Evolutionary conservation across 2,113 vertebrate genomes (phyloP).

Genomic region (Acrocephalus kingi): DNA sequence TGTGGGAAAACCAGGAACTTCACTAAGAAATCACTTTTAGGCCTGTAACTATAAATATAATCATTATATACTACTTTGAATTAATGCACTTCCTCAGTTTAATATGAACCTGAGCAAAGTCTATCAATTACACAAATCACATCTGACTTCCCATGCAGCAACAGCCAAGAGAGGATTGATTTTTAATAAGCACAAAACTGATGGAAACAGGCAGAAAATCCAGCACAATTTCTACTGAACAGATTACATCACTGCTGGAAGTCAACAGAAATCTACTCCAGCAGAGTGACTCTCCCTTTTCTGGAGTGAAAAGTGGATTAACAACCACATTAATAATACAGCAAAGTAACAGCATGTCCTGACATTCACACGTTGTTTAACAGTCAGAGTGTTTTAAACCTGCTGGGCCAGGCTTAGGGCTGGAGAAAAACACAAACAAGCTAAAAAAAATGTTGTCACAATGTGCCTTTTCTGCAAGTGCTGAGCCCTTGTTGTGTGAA

Average conservation of each 20-base stretch:
- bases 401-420: not conserved
- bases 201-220: not conserved
- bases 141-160: not conserved
- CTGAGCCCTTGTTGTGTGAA: not conserved
- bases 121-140: not conserved
- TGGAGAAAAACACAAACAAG: not conserved
- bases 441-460: not conserved
- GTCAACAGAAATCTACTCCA: not conserved
- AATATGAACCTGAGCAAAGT: not conserved
- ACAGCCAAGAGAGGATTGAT: not conserved
- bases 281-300: not conserved
- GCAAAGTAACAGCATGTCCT: not conserved
- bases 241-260: not conserved
- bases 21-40: not conserved
- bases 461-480: not conserved
- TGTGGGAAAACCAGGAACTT: not conserved
- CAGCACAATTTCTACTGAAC: not conserved
- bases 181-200: not conserved
- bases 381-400: not conserved
- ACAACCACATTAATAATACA: not conserved
- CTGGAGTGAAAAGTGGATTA: not conserved
- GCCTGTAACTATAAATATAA: not conserved
- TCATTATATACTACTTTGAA: not conserved
- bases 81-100: not conserved
- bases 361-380: not conserved